Base-by-base conservation (phyloP, 2,888 invertebrate genomes). In the Biston betularia region DNA sequence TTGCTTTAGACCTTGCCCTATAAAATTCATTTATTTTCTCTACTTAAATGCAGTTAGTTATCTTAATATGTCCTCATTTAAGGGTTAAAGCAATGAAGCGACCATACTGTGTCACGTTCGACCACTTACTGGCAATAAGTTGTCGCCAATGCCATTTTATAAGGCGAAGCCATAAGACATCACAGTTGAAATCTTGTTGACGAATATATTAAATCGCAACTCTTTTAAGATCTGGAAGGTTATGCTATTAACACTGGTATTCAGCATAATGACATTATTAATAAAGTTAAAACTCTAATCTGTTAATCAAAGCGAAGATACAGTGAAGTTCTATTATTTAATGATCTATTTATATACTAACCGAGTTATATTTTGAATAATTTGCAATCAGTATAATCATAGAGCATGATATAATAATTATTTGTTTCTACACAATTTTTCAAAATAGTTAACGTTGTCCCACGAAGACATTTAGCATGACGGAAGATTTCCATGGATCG, bases 81-180 rank as follows among this genome's bases (percentile, higher is more conserved):
- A 79, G 90, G 92, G 86, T 89, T 92, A 92, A 93, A 92, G 93
- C 93, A 92, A 92, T 92, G 92, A 92, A 85, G 44, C 68, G 67
- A 65, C 67, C 64, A 52, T 66, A 24, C 62, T 15, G 49, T 15
- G 24, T 50, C 34, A 55, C 48, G n/a, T 14, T 10, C 9, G 33
- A 1, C 52, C 12, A 48, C 54, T 49, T 42, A 66, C 60, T 74
- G 73, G 42, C 49, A 52, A 40, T 34, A n/a, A 45, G 40, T 40
- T 10, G 40, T 49, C 7, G 50, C 15, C n/a, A 35, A 50, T 11
- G 54, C 33, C 52, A 52, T 38, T 55, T 35, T 54, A 54, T 44
- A 40, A 52, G 58, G 42, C 8, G 72, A 72, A 71, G 70, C 72
- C 70, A 48, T 58, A 65, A 58, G 24, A 35, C 14, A 15, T 14